phyloP scores from a whole-genome alignment of 1,140 invertebrate genomes.

The Anastatus disparis region DNA sequence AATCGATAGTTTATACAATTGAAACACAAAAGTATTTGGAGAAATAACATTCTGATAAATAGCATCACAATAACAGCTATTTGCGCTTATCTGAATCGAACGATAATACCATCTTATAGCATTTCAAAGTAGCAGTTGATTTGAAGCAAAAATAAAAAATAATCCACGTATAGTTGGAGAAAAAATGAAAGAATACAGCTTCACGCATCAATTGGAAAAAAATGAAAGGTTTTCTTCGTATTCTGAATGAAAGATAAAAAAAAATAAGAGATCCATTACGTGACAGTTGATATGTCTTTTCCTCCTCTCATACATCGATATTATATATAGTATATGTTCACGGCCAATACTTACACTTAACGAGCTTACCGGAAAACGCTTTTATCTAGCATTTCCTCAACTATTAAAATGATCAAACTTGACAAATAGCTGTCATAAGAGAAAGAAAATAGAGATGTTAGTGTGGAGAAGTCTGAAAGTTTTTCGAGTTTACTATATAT shows the following conservation, averaged over 20 bases:
- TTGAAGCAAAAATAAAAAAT: no score
- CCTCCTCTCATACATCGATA: constrained; percentile 29
- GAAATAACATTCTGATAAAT: no score
- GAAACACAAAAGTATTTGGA: no score
- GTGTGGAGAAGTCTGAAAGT: no score
- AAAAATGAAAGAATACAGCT: neutral
- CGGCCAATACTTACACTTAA: constrained; percentile 27
- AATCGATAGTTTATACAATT: no score
- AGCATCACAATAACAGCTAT: no score
- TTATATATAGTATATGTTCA: neutral
- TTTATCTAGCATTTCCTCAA: constrained; percentile 22
- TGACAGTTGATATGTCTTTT: constrained; percentile 31
- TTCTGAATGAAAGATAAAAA: neutral
- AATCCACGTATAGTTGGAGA: no score
- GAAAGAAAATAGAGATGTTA: constrained; percentile 8
- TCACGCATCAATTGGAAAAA: neutral
- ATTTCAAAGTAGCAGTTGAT: no score
- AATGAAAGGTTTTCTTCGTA: neutral
- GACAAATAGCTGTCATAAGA: constrained; percentile 30
- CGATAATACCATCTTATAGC: no score
- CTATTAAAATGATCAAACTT: no score
- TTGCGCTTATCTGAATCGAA: no score
- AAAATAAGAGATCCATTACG: constrained; percentile 31
- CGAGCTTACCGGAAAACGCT: constrained; percentile 38
- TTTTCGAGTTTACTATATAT: no score